Percentiles rank a stretch among this genome's conserved stretches.
Evolutionary conservation across 30 jellyfish, hydroid and myxozoan species (phyloP).

Genomic region (Hydractinia echinata): DNA sequence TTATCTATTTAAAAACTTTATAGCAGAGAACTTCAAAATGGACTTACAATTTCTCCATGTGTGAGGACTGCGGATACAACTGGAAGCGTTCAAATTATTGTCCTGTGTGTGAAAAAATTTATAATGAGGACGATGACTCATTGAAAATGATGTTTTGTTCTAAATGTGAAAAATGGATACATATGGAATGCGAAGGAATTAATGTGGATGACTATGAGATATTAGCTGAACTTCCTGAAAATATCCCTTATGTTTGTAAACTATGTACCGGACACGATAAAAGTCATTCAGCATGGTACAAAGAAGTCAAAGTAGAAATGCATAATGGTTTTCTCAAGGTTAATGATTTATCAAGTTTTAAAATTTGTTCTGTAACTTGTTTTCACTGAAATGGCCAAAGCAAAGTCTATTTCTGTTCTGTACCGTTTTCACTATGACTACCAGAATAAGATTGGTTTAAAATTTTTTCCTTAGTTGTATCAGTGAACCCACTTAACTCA

Average conservation of each 20-base stretch:
- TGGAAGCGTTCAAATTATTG: slow-evolving; percentile 69
- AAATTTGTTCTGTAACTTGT: no score
- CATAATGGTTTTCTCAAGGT: slow-evolving; percentile 86
- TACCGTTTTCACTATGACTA: no score
- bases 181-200: slow-evolving; percentile 92
- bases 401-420: no score
- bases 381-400: no score
- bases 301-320: slow-evolving; percentile 75
- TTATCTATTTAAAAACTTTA: not conserved
- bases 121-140: slow-evolving; percentile 68
- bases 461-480: no score
- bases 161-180: slow-evolving; percentile 79
- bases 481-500: no score
- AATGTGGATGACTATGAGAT: slow-evolving; percentile 82
- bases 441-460: no score
- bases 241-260: slow-evolving; percentile 76
- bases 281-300: slow-evolving; percentile 63
- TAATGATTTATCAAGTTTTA: not conserved
- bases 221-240: slow-evolving; percentile 87
- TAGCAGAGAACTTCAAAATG: slow-evolving; percentile 76
- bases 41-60: slow-evolving; percentile 66
- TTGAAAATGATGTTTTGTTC: slow-evolving; percentile 80
- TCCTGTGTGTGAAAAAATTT: slow-evolving; percentile 55
- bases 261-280: slow-evolving; percentile 52
- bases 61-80: slow-evolving; percentile 76